Percentiles rank a stretch among this genome's conserved stretches.
These are phyloP conservation scores for Agrochola lychnidis DNA, from an alignment of 2,888 invertebrate genomes.

Conservation along the genomic window DNA sequence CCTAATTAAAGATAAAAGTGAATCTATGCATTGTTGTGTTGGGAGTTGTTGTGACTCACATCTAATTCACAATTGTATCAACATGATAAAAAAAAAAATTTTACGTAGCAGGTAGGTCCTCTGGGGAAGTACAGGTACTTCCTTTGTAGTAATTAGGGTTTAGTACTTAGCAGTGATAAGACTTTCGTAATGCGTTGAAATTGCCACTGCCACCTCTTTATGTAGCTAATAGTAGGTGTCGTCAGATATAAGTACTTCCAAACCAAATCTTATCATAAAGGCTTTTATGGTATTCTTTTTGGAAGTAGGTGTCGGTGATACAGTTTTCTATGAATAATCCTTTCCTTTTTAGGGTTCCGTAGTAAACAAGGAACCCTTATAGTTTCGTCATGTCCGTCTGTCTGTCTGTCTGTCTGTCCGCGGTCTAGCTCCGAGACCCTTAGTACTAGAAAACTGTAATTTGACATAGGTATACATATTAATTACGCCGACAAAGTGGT, in stretches of 20 bases:
- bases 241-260: background rate
- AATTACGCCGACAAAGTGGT: too few species aligned
- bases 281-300: background rate
- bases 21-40: background rate
- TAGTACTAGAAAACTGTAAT: too few species aligned
- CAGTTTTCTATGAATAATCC: too few species aligned
- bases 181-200: background rate
- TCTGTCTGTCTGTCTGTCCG: too few species aligned
- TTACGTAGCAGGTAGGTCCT: background rate
- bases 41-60: background rate
- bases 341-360: too few species aligned
- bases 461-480: too few species aligned
- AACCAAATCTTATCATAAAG: background rate
- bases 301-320: background rate
- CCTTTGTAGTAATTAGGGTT: background rate
- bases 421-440: too few species aligned
- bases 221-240: background rate
- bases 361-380: too few species aligned
- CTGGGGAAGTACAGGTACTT: background rate
- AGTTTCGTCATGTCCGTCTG: too few species aligned
- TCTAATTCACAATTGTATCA: background rate
- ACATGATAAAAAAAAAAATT: background rate
- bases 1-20: constrained; percentile 25
- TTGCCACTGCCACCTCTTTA: background rate
- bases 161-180: background rate